Conservation (phyloP, 2,888 invertebrate species). For the Cosmopolites sordidus region DNA sequence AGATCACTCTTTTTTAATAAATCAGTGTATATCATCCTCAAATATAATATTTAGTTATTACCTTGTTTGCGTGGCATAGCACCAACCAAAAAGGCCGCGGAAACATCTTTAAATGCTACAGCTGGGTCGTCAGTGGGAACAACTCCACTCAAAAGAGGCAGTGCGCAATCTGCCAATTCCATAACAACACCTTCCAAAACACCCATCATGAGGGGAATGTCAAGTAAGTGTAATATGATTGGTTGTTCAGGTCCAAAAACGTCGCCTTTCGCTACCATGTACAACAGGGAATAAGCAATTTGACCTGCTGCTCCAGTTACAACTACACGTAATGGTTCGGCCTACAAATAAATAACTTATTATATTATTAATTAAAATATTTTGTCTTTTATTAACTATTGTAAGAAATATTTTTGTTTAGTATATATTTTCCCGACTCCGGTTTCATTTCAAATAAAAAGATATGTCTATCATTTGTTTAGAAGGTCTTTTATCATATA, state of each 20-base stretch:
- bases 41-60: conserved; percentile 10
- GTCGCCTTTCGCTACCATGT: conserved; percentile 91
- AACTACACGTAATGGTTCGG: conserved; percentile 84
- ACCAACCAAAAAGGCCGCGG: conserved; percentile 94
- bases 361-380: too few relatives aligned
- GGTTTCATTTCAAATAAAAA: too few relatives aligned
- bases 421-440: too few relatives aligned
- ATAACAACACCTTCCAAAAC: conserved; percentile 98
- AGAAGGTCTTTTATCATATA: too few relatives aligned
- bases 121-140: conserved; percentile 83
- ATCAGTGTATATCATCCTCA: too few relatives aligned
- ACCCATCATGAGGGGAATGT: conserved; percentile 93
- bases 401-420: too few relatives aligned
- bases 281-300: conserved; percentile 94
- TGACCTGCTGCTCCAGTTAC: conserved; percentile 99
- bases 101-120: conserved; percentile 92
- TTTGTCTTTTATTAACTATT: too few relatives aligned
- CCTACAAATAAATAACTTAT: conserved; percentile 50
- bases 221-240: conserved; percentile 83
- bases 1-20: too few relatives aligned
- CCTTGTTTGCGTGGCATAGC: conserved; percentile 91
- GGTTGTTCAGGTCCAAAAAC: conserved; percentile 90
- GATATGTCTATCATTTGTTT: too few relatives aligned
- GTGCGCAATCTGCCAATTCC: conserved; percentile 94
- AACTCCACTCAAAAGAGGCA: conserved; percentile 81